Base-by-base conservation (phyloP, 1,140 invertebrate genomes). In the Dendroctonus ponderosae region DNA sequence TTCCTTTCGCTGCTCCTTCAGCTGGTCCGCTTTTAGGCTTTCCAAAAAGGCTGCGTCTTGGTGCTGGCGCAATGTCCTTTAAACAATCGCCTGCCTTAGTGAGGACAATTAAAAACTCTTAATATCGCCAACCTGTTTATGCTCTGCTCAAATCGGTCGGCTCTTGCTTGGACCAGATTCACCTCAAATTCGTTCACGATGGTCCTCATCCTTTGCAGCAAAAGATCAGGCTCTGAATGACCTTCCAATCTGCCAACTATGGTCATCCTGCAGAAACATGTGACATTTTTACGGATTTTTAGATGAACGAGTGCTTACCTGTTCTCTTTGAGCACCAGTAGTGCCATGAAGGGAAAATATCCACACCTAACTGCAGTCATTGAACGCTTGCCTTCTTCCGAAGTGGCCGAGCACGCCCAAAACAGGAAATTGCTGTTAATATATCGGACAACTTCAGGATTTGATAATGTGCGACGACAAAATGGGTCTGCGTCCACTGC, bases 31-130 rank as follows among this genome's bases (percentile, higher is more conserved):
- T 42, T 87, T 83, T 37, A 98, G 80, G 37, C 94, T 97, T 77
- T 94, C 90, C 75, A 90, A 83, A 76, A 96, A 98, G 0, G 94
- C 96, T 75, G 90, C 89, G 78, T 98, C 95, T 79, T 98, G 95
- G 72, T 96, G 88, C 51, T 88, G 85, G 26, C 96, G 83, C 50
- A 96, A 79, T 0, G 90, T 90, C 73, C 94, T 91, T 62, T n/a
- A n/a, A 48, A 48, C 39, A 15, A 37, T 37, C 7, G 44, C 14
- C 8, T 48, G 3, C 14, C 14, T 5, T 48, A 14, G 46, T 5
- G 46, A 7, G 46, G 8, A 5, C 46, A 26, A 14, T 14, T 11
- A 15, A 14, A 52, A 52, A 14, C 37, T 0, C 12, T 15, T 9
- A 52, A 52, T 52, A 52, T n/a, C 39, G 1, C 12, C 14, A 42